Evolutionary conservation across 1,140 invertebrate genomes (phyloP).

Genomic region (Bombus fervidus): DNA sequence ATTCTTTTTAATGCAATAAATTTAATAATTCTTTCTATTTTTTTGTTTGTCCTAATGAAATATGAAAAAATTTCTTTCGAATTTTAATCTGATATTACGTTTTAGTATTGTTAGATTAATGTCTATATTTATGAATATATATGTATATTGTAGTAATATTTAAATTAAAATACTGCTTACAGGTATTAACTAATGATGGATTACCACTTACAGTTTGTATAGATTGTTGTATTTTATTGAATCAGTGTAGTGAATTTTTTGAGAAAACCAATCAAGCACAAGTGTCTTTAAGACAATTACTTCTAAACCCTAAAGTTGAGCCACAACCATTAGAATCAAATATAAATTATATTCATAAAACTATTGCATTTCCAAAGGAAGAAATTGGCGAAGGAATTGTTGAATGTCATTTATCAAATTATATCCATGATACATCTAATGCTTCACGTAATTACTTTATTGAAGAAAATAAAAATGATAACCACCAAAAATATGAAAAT

Average conservation of each 20-base stretch:
- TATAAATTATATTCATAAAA: slow-evolving; percentile 70
- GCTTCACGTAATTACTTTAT: slow-evolving; percentile 59
- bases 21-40: background rate
- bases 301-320: slow-evolving; percentile 71
- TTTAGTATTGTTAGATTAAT: background rate
- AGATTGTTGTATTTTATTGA: slow-evolving; percentile 78
- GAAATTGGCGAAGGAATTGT: slow-evolving; percentile 55
- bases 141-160: background rate
- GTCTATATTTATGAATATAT: background rate
- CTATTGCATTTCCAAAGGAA: slow-evolving; percentile 68
- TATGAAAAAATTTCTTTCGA: too few relatives aligned
- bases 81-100: background rate
- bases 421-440: slow-evolving; percentile 60
- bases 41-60: background rate
- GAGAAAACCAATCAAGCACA: slow-evolving; percentile 81
- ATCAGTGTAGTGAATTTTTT: slow-evolving; percentile 80
- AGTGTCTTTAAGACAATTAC: slow-evolving; percentile 71
- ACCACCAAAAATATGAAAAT: slow-evolving; percentile 53
- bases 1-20: background rate
- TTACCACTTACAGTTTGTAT: slow-evolving; percentile 78
- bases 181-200: slow-evolving; percentile 76
- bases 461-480: slow-evolving; percentile 46
- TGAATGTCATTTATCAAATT: slow-evolving; percentile 66
- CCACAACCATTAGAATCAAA: slow-evolving; percentile 59
- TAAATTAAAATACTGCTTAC: slow-evolving; percentile 26